Percentiles rank a stretch among this genome's conserved stretches.
phyloP scores from a whole-genome alignment of 2,888 invertebrate species.

The Melinopterus prodromus region DNA sequence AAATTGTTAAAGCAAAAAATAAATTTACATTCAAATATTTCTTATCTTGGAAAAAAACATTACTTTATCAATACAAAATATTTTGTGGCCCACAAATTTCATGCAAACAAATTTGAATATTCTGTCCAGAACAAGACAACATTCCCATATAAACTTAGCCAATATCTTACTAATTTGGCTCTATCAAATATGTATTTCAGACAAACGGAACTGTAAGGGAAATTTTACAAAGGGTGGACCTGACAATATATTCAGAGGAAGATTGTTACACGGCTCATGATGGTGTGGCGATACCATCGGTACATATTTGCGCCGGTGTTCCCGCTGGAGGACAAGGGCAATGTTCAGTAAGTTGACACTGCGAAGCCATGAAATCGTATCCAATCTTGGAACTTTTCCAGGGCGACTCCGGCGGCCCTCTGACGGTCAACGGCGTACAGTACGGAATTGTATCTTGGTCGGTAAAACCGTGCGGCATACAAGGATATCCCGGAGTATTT shows the following conservation, averaged over 20 bases:
- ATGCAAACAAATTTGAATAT: slow-evolving; percentile 16
- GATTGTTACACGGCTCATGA: slow-evolving; percentile 55
- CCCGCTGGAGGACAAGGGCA: slow-evolving; percentile 61
- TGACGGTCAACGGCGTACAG: slow-evolving; percentile 38
- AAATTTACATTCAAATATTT: too few species aligned
- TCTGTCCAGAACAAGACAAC: not conserved
- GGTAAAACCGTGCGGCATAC: slow-evolving; percentile 58
- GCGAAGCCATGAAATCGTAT: not conserved
- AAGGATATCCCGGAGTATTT: slow-evolving; percentile 58
- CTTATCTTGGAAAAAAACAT: too few species aligned
- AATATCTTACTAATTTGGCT: not conserved
- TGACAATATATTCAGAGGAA: slow-evolving; percentile 56
- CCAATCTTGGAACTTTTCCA: slow-evolving; percentile 12
- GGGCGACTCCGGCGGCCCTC: slow-evolving; percentile 41
- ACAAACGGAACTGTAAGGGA: slow-evolving; percentile 54
- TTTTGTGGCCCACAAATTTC: slow-evolving; percentile 4
- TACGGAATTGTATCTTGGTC: slow-evolving; percentile 45
- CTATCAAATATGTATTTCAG: slow-evolving; percentile 47
- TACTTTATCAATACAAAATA: too few species aligned
- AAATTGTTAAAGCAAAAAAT: too few species aligned
- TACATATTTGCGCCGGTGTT: slow-evolving; percentile 61
- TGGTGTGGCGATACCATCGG: slow-evolving; percentile 47
- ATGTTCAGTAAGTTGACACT: slow-evolving; percentile 54
- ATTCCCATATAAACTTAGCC: not conserved
- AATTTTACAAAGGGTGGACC: slow-evolving; percentile 56